Conservation (phyloP, 2,888 invertebrate species). For the Blomia tropicalis region DNA sequence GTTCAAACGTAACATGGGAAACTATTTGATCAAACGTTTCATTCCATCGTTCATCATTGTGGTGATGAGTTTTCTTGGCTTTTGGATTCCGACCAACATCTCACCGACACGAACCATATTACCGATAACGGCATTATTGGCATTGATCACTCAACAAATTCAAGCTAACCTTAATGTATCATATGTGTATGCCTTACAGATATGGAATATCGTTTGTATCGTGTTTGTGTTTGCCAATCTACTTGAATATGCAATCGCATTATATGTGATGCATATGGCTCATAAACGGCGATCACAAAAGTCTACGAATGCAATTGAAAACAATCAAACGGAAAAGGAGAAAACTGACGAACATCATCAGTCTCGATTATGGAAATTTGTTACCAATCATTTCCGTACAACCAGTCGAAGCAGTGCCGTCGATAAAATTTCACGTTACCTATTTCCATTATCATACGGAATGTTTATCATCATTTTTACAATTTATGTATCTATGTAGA, state of each 20-base stretch:
- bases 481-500: too few species aligned
- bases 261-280: slow-evolving; percentile 13
- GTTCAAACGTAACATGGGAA: slow-evolving; percentile 19
- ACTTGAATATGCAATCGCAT: slow-evolving; percentile 20
- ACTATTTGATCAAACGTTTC: slow-evolving; percentile 21
- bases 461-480: background rate
- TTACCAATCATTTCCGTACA: background rate
- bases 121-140: slow-evolving; percentile 18
- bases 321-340: background rate
- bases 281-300: background rate
- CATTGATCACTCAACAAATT: slow-evolving; percentile 23
- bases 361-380: background rate
- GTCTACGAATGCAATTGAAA: background rate
- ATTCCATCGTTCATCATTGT: slow-evolving; percentile 21
- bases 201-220: slow-evolving; percentile 22
- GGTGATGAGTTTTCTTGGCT: slow-evolving; percentile 16
- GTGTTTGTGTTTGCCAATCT: slow-evolving; percentile 22
- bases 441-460: background rate
- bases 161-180: slow-evolving; percentile 15
- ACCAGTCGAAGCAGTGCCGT: slow-evolving; percentile 8
- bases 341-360: background rate
- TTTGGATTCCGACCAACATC: slow-evolving; percentile 20
- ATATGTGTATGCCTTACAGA: slow-evolving; percentile 20
- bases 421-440: background rate
- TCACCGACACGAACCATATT: slow-evolving; percentile 11